phyloP scores from a whole-genome alignment of 2,113 vertebrate species.

The Gymnobelideus leadbeateri region DNA sequence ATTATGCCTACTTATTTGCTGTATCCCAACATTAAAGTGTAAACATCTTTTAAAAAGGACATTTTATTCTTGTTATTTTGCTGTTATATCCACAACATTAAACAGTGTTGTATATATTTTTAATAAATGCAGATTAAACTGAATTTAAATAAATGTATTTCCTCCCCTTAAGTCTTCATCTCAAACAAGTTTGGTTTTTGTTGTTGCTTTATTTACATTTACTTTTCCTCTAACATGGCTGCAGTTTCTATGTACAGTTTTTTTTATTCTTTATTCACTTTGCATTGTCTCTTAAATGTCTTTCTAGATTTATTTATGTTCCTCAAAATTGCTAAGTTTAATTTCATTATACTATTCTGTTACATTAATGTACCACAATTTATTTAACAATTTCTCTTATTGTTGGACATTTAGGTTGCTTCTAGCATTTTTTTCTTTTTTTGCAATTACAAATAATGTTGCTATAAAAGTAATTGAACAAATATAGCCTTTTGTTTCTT shows the following conservation, averaged over 20 bases:
- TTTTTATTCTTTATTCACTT: background rate
- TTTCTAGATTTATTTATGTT: background rate
- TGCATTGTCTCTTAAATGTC: background rate
- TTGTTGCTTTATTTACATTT: background rate
- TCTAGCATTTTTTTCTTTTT: background rate
- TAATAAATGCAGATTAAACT: background rate
- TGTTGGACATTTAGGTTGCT: background rate
- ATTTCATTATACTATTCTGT: background rate
- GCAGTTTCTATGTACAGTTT: background rate
- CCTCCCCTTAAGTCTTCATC: background rate
- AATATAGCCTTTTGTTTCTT: background rate
- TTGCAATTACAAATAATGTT: background rate
- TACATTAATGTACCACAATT: background rate
- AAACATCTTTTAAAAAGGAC: background rate
- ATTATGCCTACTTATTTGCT: background rate
- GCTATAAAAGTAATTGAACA: background rate
- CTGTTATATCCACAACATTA: background rate
- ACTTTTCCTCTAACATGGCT: background rate
- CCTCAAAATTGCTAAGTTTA: background rate
- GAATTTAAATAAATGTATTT: background rate
- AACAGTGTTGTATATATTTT: background rate
- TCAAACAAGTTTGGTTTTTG: background rate
- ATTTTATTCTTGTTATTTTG: background rate
- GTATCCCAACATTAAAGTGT: background rate
- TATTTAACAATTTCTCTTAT: background rate